These are phyloP conservation scores for Holacanthella duospinosa DNA, from an alignment of 2,888 invertebrate species.

Conservation along the genomic window DNA sequence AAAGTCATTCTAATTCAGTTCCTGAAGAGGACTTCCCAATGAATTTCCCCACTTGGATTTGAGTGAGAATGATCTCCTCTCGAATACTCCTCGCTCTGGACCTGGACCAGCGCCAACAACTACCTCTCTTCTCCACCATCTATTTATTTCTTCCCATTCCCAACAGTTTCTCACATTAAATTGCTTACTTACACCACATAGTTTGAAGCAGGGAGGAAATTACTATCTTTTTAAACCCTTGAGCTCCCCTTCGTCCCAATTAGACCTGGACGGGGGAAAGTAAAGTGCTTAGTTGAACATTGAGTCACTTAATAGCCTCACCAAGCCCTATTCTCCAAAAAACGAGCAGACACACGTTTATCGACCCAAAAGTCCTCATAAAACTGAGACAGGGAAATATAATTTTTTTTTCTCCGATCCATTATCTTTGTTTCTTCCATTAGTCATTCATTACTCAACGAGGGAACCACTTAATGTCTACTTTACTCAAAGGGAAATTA, in stretches of 20 bases:
- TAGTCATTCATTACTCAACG: slow-evolving; percentile 2
- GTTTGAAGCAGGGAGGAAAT: background rate
- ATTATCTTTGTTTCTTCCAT: slow-evolving; percentile 3
- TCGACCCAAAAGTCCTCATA: slow-evolving; percentile 2
- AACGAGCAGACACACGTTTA: slow-evolving; percentile 2
- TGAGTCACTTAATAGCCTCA: slow-evolving; percentile 2
- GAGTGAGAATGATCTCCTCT: too few species aligned
- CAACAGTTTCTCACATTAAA: background rate
- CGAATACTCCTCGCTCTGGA: background rate
- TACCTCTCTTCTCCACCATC: background rate
- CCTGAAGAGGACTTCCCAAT: too few species aligned
- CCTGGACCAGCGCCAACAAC: background rate
- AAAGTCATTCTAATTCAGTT: too few species aligned
- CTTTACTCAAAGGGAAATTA: slow-evolving; percentile 1
- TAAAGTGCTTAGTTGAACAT: slow-evolving; percentile 4
- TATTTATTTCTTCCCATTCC: slow-evolving; percentile 1
- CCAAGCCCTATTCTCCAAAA: background rate
- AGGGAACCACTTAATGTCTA: slow-evolving; percentile 4
- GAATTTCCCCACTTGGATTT: background rate
- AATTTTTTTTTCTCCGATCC: background rate
- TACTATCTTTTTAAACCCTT: slow-evolving; percentile 5
- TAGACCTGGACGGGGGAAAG: background rate
- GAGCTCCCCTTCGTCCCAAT: background rate
- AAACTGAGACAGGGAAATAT: background rate
- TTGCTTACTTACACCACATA: slow-evolving; percentile 3